Conservation (phyloP, 1,140 invertebrate species). For the Hypothenemus hampei region DNA sequence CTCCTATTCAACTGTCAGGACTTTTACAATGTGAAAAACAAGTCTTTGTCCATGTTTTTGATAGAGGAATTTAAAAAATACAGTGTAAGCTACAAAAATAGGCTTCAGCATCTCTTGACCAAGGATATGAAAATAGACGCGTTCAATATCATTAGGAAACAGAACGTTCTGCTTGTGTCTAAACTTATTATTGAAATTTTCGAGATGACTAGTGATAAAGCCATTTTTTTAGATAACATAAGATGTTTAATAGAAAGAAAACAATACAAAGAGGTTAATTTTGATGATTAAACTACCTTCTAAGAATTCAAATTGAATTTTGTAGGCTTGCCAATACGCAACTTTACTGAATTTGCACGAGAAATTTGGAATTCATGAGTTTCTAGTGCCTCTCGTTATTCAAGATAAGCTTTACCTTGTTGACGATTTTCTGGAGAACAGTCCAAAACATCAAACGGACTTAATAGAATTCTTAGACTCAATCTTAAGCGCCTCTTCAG, state of each 20-base stretch:
- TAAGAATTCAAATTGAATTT: slow-evolving; percentile 17
- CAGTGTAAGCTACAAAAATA: slow-evolving; percentile 39
- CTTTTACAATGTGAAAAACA: slow-evolving; percentile 53
- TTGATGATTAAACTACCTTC: neutral
- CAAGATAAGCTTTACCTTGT: slow-evolving; percentile 65
- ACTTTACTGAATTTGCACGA: slow-evolving; percentile 58
- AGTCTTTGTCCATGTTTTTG: slow-evolving; percentile 53
- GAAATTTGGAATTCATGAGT: slow-evolving; percentile 58
- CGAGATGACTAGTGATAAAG: slow-evolving; percentile 50
- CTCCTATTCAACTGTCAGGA: slow-evolving; percentile 55
- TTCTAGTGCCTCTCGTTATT: slow-evolving; percentile 66
- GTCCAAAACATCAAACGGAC: slow-evolving; percentile 53
- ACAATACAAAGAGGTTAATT: slow-evolving; percentile 55
- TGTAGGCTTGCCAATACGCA: slow-evolving; percentile 59
- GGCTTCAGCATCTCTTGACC: slow-evolving; percentile 45
- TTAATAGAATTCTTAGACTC: slow-evolving; percentile 60
- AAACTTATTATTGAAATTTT: slow-evolving; percentile 52
- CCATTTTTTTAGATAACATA: slow-evolving; percentile 52
- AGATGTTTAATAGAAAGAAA: slow-evolving; percentile 50
- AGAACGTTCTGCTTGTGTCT: slow-evolving; percentile 50
- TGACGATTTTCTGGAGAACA: slow-evolving; percentile 60
- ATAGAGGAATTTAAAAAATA: slow-evolving; percentile 56
- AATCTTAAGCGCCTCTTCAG: slow-evolving; percentile 42
- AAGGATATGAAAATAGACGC: slow-evolving; percentile 55
- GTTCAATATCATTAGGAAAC: slow-evolving; percentile 54